Percentiles rank a stretch among this genome's conserved stretches.
Evolutionary conservation across 2,797 vertebrate species (phyloP).

Genomic region (Rhinatrema bivittatum): DNA sequence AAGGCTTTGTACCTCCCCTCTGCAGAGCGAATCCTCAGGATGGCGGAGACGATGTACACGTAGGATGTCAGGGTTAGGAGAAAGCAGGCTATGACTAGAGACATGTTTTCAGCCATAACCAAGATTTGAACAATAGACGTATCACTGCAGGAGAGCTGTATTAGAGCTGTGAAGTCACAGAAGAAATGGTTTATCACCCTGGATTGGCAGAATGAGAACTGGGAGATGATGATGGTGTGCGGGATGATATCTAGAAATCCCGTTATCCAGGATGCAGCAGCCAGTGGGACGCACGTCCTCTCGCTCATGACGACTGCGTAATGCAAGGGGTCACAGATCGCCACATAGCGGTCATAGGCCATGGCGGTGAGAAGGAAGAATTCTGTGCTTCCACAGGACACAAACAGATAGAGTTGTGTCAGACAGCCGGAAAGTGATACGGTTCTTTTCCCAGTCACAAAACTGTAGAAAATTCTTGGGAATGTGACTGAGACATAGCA

Average conservation of each 20-base stretch:
- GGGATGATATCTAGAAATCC: conserved; percentile 15
- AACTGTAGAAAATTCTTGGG: background rate
- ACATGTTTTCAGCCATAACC: conserved; percentile 4
- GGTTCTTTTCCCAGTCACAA: background rate
- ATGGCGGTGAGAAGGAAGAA: conserved; percentile 29
- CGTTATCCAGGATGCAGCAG: conserved; percentile 5
- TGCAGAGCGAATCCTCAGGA: background rate
- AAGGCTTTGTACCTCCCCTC: background rate
- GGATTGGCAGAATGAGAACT: conserved; percentile 8
- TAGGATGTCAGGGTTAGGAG: background rate
- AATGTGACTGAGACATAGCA: conserved; percentile 6
- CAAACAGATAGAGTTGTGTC: conserved; percentile 28
- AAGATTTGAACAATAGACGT: background rate
- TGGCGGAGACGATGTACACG: background rate
- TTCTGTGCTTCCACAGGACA: conserved; percentile 26
- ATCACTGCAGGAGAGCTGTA: conserved; percentile 16
- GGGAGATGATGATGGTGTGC: conserved; percentile 10
- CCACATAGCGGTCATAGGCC: conserved; percentile 32
- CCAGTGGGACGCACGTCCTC: background rate
- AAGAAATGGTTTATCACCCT: conserved; percentile 31
- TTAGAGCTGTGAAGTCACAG: conserved; percentile 25
- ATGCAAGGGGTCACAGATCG: conserved; percentile 27
- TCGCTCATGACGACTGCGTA: conserved; percentile 22
- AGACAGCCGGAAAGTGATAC: conserved; percentile 11
- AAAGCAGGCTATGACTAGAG: background rate